phyloP scores from a whole-genome alignment of 1,140 invertebrate species.

The Ips nitidus region DNA sequence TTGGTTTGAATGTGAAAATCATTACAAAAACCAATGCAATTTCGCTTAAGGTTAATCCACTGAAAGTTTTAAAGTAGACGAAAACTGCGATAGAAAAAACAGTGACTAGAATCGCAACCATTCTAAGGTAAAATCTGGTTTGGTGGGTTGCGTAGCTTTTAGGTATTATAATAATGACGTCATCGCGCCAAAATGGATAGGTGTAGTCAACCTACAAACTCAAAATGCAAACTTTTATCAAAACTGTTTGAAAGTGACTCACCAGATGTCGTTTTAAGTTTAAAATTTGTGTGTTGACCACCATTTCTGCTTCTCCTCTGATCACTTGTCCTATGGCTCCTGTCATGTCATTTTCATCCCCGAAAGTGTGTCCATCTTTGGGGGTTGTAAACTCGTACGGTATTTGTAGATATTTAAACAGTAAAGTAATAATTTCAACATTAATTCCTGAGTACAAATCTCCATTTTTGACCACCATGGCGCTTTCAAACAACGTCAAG shows the following conservation, averaged over 20 bases:
- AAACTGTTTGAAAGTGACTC: too few species aligned
- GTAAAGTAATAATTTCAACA: not conserved
- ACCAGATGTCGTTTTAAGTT: too few species aligned
- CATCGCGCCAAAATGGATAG: constrained; percentile 26
- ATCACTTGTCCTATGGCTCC: constrained; percentile 5
- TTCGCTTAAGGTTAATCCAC: not conserved
- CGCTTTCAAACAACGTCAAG: not conserved
- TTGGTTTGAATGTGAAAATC: not conserved
- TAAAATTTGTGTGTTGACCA: not conserved
- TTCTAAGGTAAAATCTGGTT: not conserved
- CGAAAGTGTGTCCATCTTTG: constrained; percentile 11
- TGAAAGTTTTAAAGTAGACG: not conserved
- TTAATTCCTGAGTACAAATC: not conserved
- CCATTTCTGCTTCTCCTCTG: constrained; percentile 12
- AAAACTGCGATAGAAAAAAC: not conserved
- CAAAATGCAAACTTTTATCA: not conserved
- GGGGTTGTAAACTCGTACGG: not conserved
- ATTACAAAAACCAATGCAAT: not conserved
- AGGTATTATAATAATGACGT: constrained; percentile 24
- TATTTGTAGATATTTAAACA: not conserved
- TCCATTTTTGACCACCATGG: not conserved
- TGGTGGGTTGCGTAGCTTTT: not conserved
- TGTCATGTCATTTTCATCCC: not conserved
- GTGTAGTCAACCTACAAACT: constrained; percentile 29
- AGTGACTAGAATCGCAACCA: not conserved